Conservation (phyloP, 2,888 invertebrate genomes). For the Pteria penguin region DNA sequence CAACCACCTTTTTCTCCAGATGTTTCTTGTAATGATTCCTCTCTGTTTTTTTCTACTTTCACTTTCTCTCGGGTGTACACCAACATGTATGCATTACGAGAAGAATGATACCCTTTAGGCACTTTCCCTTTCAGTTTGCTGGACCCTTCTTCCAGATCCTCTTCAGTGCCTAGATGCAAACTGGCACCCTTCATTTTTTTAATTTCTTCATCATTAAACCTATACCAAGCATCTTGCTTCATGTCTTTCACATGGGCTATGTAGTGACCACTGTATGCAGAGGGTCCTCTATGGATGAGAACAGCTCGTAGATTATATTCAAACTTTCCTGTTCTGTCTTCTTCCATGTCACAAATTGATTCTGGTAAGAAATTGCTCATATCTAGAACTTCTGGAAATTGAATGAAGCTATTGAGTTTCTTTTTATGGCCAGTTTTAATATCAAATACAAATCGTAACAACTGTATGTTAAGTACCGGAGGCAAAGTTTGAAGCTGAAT, state of each 20-base stretch:
- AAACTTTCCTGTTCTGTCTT: neutral
- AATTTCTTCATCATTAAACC: slow-evolving; percentile 84
- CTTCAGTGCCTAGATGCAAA: slow-evolving; percentile 80
- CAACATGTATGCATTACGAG: slow-evolving; percentile 85
- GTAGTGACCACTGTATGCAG: slow-evolving; percentile 86
- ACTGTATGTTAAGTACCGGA: slow-evolving; percentile 84
- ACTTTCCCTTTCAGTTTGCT: slow-evolving; percentile 58
- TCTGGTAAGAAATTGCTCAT: slow-evolving; percentile 81
- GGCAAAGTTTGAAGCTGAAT: slow-evolving; percentile 83
- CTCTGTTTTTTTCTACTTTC: slow-evolving; percentile 16
- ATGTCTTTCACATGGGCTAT: slow-evolving; percentile 83
- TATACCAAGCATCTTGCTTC: slow-evolving; percentile 83
- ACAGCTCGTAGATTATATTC: slow-evolving; percentile 84
- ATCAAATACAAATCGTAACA: slow-evolving; percentile 84
- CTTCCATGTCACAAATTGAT: neutral
- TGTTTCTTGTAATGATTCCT: neutral
- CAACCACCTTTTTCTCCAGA: neutral
- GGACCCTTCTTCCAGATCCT: slow-evolving; percentile 77
- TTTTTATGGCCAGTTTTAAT: slow-evolving; percentile 84
- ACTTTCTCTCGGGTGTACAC: slow-evolving; percentile 81
- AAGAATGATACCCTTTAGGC: slow-evolving; percentile 81
- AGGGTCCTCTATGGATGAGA: slow-evolving; percentile 85
- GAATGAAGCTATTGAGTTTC: slow-evolving; percentile 83
- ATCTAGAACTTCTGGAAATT: slow-evolving; percentile 84
- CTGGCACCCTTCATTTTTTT: slow-evolving; percentile 79